Conservation (phyloP, 1,140 invertebrate genomes). For the Chrysopa pallens region DNA sequence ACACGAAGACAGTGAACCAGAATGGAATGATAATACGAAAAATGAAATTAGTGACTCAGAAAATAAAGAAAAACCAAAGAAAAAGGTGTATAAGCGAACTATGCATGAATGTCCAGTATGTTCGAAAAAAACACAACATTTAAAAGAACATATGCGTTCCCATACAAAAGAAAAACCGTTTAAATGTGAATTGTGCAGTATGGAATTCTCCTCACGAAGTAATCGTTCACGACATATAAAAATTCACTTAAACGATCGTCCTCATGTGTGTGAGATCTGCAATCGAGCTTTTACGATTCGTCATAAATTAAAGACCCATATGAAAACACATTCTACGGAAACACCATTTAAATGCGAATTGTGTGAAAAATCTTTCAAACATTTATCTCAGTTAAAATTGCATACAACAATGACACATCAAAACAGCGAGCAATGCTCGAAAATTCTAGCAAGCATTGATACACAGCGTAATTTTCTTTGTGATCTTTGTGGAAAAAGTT, state of each 20-base stretch:
- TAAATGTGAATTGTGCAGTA: conserved; percentile 32
- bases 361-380: conserved; percentile 1
- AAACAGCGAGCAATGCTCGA: not conserved
- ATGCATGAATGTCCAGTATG: no score
- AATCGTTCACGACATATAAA: conserved; percentile 30
- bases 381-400: not conserved
- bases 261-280: not conserved
- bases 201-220: conserved; percentile 18
- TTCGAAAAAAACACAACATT: not conserved
- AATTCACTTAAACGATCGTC: conserved; percentile 21
- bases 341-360: conserved; percentile 2
- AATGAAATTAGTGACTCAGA: no score
- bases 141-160: conserved; percentile 37
- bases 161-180: conserved; percentile 56
- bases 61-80: no score
- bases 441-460: not conserved
- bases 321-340: not conserved
- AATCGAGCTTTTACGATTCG: not conserved
- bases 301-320: not conserved
- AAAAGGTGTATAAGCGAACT: no score
- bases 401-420: not conserved
- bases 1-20: no score
- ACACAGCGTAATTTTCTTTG: not conserved
- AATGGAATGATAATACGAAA: no score
- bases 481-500: conserved; percentile 2